Percentiles rank a stretch among this genome's conserved stretches.
These are phyloP conservation scores for Atherinosoma microstoma DNA, from an alignment of 2,797 vertebrate species.

Conservation along the genomic window DNA sequence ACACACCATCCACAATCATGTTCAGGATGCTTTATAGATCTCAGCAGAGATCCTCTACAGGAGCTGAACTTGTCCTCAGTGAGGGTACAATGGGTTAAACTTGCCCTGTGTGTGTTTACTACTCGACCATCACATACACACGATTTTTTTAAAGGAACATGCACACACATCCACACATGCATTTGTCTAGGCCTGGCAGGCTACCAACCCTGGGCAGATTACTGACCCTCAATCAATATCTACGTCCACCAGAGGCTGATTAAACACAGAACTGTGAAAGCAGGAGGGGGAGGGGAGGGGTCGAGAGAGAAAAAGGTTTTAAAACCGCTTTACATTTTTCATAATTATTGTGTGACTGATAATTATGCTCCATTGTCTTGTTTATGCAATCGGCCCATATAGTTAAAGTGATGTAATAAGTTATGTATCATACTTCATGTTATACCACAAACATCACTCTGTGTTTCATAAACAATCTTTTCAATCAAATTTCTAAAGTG, in stretches of 20 bases:
- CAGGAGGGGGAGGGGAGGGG: constrained; percentile 3
- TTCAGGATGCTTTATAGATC: constrained; percentile 48
- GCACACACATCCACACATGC: constrained; percentile 18
- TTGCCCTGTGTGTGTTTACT: constrained; percentile 22
- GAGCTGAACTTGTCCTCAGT: constrained; percentile 44
- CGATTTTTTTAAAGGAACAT: constrained; percentile 26
- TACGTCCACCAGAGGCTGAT: constrained; percentile 89
- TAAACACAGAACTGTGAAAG: constrained; percentile 77
- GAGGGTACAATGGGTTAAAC: constrained; percentile 39
- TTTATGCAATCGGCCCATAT: constrained; percentile 30
- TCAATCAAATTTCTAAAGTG: constrained; percentile 16
- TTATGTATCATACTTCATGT: constrained; percentile 9
- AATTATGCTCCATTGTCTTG: constrained; percentile 18
- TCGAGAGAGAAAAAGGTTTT: constrained; percentile 16
- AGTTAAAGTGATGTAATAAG: constrained; percentile 2
- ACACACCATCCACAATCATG: constrained; percentile 12
- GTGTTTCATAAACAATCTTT: constrained; percentile 10
- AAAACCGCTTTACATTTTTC: constrained; percentile 38
- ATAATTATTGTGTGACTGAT: constrained; percentile 29
- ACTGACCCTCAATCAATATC: constrained; percentile 92
- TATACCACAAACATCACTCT: neutral
- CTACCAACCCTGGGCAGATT: constrained; percentile 90
- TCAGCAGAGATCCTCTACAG: constrained; percentile 43
- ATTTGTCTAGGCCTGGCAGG: constrained; percentile 78
- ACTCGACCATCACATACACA: constrained; percentile 18